Evolutionary conservation across 2,113 vertebrate species (phyloP).

Genomic region (Cettia cetti): DNA sequence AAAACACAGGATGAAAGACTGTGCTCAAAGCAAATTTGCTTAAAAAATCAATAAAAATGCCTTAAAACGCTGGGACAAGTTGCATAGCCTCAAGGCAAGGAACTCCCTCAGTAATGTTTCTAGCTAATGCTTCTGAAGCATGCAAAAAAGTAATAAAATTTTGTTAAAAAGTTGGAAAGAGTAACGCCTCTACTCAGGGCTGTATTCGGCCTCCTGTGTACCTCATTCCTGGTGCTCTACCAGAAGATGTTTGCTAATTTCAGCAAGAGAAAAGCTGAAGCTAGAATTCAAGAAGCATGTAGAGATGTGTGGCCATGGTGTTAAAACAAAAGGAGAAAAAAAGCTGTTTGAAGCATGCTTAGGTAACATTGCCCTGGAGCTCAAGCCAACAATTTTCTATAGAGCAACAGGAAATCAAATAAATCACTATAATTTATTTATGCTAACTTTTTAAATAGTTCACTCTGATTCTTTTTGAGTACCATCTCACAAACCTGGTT

Average conservation of each 20-base stretch:
- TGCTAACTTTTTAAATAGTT: slow-evolving; percentile 32
- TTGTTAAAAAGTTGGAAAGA: not conserved
- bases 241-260: not conserved
- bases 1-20: not conserved
- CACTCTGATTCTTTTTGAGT: not conserved
- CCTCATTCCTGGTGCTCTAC: not conserved
- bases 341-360: not conserved
- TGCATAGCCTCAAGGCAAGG: slow-evolving; percentile 8
- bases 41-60: slow-evolving; percentile 41
- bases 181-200: not conserved
- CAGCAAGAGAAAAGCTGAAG: not conserved
- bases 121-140: slow-evolving; percentile 10
- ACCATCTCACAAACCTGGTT: slow-evolving; percentile 19
- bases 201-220: not conserved
- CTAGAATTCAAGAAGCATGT: not conserved
- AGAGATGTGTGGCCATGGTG: not conserved
- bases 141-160: not conserved
- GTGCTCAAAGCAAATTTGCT: slow-evolving; percentile 24
- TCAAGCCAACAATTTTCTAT: not conserved
- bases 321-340: slow-evolving; percentile 20
- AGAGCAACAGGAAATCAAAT: slow-evolving; percentile 12
- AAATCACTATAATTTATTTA: slow-evolving; percentile 56
- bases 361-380: not conserved
- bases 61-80: slow-evolving; percentile 40
- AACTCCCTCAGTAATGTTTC: slow-evolving; percentile 14